phyloP scores from a whole-genome alignment of 2,797 vertebrate species.

The Pampus argenteus region DNA sequence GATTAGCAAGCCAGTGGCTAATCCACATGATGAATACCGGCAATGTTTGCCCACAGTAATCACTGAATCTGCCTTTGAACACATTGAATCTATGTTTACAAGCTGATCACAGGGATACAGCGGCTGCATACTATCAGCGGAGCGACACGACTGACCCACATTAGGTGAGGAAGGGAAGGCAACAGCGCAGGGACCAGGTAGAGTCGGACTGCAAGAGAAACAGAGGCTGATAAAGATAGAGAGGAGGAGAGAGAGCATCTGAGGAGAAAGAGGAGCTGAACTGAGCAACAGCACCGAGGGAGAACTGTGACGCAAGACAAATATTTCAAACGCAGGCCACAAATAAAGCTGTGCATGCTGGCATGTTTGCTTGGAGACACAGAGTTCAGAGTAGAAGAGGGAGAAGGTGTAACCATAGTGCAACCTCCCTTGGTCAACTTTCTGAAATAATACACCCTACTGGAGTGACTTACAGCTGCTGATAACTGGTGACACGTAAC shows the following conservation, averaged over 20 bases:
- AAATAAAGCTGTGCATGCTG: constrained; percentile 42
- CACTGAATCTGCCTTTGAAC: constrained; percentile 12
- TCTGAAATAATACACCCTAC: constrained; percentile 37
- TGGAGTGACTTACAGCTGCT: constrained; percentile 33
- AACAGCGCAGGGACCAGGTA: not conserved
- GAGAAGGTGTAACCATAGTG: constrained; percentile 44
- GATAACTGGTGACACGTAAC: constrained; percentile 40
- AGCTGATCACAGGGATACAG: constrained; percentile 34
- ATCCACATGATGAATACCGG: constrained; percentile 24
- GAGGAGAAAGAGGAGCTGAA: constrained; percentile 22
- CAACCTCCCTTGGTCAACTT: constrained; percentile 58
- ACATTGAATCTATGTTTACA: constrained; percentile 21
- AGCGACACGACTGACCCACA: constrained; percentile 46
- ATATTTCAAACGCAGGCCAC: constrained; percentile 53
- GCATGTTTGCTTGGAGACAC: constrained; percentile 47
- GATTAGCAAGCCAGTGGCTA: constrained; percentile 17
- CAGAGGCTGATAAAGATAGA: not conserved
- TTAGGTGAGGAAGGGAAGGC: not conserved
- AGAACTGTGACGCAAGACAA: too few relatives aligned
- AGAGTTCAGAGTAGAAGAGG: constrained; percentile 16
- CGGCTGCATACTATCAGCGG: constrained; percentile 32
- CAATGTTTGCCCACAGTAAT: constrained; percentile 25
- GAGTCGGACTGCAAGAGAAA: constrained; percentile 1
- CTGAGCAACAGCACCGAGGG: too few relatives aligned
- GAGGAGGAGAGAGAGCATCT: too few relatives aligned